Conservation (phyloP, 2,113 vertebrate genomes). For the Zootoca vivipara region DNA sequence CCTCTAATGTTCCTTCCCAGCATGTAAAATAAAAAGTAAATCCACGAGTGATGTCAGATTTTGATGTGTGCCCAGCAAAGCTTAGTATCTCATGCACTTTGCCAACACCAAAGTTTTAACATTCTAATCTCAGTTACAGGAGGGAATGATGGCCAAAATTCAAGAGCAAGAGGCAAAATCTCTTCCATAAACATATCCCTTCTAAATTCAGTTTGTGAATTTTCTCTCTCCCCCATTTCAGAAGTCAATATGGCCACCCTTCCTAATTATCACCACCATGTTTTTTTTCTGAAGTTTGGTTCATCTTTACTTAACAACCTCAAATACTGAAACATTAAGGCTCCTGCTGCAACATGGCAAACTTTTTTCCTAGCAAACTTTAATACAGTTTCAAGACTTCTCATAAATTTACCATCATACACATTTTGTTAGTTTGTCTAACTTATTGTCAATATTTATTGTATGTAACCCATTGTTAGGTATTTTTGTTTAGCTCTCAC, state of each 20-base stretch:
- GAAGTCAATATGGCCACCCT: background rate
- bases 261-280: background rate
- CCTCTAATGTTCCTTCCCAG: background rate
- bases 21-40: background rate
- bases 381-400: background rate
- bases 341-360: background rate
- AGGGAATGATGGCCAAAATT: background rate
- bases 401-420: background rate
- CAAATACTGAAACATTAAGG: conserved; percentile 3
- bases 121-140: background rate
- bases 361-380: background rate
- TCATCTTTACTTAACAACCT: background rate
- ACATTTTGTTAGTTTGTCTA: background rate
- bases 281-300: background rate
- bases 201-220: background rate
- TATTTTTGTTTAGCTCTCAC: background rate
- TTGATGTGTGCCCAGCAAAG: background rate
- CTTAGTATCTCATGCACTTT: background rate
- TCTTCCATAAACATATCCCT: background rate
- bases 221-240: conserved; percentile 11
- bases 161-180: conserved; percentile 3
- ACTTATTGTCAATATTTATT: background rate
- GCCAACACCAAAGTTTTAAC: conserved; percentile 19
- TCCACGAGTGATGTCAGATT: background rate
- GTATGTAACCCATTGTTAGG: background rate